Percentiles rank a stretch among this genome's conserved stretches.
phyloP scores from a whole-genome alignment of 2,797 vertebrate species.

The Podarcis siculus region DNA sequence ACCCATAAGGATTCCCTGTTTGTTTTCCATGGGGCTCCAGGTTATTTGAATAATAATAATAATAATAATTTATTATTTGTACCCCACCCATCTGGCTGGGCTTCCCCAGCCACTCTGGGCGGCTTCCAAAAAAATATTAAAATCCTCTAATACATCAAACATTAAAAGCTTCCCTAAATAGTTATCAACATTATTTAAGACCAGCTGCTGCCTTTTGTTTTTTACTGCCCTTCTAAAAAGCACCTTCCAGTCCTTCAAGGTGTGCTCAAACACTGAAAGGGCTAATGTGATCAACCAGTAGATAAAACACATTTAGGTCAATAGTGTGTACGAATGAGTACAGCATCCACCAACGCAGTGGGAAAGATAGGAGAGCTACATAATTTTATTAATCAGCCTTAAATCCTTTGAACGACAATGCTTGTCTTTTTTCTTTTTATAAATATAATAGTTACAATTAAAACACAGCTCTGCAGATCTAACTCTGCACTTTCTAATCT shows the following conservation, averaged over 20 bases:
- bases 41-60: too few species aligned
- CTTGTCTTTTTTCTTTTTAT: background rate
- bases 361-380: background rate
- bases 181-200: background rate
- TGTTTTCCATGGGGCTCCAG: background rate
- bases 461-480: background rate
- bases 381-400: background rate
- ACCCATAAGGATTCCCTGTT: background rate
- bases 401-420: background rate
- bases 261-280: background rate
- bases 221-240: background rate
- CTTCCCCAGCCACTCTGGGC: too few species aligned
- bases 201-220: background rate
- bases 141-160: too few species aligned
- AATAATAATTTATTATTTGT: too few species aligned
- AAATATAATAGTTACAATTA: background rate
- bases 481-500: too few species aligned
- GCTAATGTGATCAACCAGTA: background rate
- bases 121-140: too few species aligned
- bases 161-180: too few species aligned
- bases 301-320: background rate
- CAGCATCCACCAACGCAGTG: background rate
- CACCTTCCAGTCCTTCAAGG: background rate
- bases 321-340: background rate
- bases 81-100: too few species aligned